These are phyloP conservation scores for Odontocerum albicorne DNA, from an alignment of 2,888 invertebrate species.

Conservation along the genomic window DNA sequence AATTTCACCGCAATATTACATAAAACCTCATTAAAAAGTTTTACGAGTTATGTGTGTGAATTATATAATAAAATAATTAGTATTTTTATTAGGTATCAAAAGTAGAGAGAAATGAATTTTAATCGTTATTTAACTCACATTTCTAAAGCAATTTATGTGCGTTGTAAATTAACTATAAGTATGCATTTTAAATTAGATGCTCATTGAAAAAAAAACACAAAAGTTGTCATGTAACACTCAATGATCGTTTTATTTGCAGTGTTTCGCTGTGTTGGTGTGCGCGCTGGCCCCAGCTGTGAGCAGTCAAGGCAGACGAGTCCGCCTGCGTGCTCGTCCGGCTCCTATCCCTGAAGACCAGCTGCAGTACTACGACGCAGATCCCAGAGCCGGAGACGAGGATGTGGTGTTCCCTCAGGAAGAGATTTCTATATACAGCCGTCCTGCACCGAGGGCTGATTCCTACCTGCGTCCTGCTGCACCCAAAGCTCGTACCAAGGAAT, in stretches of 20 bases:
- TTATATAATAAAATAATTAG: too few relatives aligned
- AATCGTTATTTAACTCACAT: too few relatives aligned
- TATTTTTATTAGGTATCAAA: too few relatives aligned
- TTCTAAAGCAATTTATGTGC: too few relatives aligned
- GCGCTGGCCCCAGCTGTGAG: constrained; percentile 41
- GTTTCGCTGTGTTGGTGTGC: constrained; percentile 19
- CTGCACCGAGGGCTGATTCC: constrained; percentile 39
- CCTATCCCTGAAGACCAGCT: constrained; percentile 46
- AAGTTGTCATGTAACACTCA: too few relatives aligned
- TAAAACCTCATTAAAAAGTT: too few relatives aligned
- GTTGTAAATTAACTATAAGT: too few relatives aligned
- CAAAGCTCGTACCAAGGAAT: constrained; percentile 57
- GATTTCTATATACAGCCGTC: constrained; percentile 38
- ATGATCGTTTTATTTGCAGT: constrained; percentile 29
- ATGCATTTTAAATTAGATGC: too few relatives aligned
- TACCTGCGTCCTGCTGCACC: constrained; percentile 42
- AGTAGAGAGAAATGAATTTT: too few relatives aligned
- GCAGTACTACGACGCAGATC: constrained; percentile 52
- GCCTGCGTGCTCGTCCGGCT: constrained; percentile 46
- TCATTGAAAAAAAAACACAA: too few relatives aligned
- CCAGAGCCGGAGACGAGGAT: constrained; percentile 43
- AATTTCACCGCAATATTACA: too few relatives aligned
- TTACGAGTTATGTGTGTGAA: too few relatives aligned
- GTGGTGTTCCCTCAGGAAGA: constrained; percentile 27
- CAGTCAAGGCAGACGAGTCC: constrained; percentile 44